Evolutionary conservation across 2,888 invertebrate genomes (phyloP).

Genomic region (Oscheius myriophilus): DNA sequence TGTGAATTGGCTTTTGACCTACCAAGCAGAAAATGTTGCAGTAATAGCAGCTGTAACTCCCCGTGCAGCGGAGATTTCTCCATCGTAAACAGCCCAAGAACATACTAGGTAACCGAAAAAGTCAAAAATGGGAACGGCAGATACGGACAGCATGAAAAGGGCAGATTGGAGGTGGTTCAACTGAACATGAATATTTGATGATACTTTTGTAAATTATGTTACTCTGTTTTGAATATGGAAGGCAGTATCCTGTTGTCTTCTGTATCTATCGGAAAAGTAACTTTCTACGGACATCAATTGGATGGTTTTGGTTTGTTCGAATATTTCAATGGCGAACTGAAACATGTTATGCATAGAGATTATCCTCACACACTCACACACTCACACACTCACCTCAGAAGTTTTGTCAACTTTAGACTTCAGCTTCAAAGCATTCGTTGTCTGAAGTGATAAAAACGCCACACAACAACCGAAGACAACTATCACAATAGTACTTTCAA

Average conservation of each 20-base stretch:
- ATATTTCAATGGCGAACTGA: slow-evolving; percentile 70
- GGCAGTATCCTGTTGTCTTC: slow-evolving; percentile 39
- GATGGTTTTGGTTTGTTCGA: slow-evolving; percentile 72
- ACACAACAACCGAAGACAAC: background rate
- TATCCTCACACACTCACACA: no score
- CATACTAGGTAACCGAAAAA: slow-evolving; percentile 10
- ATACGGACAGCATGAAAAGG: slow-evolving; percentile 4
- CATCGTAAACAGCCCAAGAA: slow-evolving; percentile 5
- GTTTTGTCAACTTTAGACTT: slow-evolving; percentile 37
- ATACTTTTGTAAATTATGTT: background rate
- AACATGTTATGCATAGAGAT: slow-evolving; percentile 2
- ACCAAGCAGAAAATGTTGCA: no score
- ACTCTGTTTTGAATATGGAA: slow-evolving; percentile 34
- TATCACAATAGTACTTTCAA: slow-evolving; percentile 17
- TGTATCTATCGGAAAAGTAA: slow-evolving; percentile 68
- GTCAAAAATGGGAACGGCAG: slow-evolving; percentile 11
- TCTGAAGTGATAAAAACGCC: slow-evolving; percentile 31
- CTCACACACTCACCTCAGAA: slow-evolving; percentile 10
- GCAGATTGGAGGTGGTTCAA: slow-evolving; percentile 4
- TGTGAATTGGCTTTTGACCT: no score
- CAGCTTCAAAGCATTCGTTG: slow-evolving; percentile 30
- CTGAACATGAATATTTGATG: slow-evolving; percentile 1
- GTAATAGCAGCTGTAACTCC: no score
- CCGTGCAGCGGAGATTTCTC: background rate
- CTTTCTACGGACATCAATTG: slow-evolving; percentile 71